A percentile compares a stretch with the other conserved stretches of the same genome.
These are phyloP conservation scores for Teleopsis dalmanni DNA, from an alignment of 1,140 invertebrate genomes.

Conservation along the genomic window DNA sequence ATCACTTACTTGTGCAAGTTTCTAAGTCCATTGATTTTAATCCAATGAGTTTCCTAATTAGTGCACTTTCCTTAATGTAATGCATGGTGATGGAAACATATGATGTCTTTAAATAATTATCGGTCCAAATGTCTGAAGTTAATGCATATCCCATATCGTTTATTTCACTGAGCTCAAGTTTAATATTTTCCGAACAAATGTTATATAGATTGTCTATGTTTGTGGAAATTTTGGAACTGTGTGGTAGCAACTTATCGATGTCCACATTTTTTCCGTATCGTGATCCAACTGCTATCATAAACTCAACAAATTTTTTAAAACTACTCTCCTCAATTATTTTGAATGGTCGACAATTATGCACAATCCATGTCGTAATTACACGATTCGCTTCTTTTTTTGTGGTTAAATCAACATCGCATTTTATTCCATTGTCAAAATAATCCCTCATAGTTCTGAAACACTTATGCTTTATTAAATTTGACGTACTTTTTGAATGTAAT, in stretches of 20 bases:
- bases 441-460: not conserved
- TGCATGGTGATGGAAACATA: too few species aligned
- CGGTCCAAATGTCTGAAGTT: too few species aligned
- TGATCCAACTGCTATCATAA: not conserved
- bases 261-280: not conserved
- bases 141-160: not conserved
- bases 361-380: conserved; percentile 1
- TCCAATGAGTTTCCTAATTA: too few species aligned
- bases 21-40: too few species aligned
- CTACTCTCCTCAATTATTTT: conserved; percentile 1
- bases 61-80: too few species aligned
- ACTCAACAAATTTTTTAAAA: not conserved
- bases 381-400: not conserved
- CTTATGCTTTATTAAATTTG: conserved; percentile 9
- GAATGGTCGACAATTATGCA: conserved; percentile 5
- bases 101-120: too few species aligned
- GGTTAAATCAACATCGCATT: not conserved
- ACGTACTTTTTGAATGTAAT: conserved; percentile 3
- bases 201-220: not conserved
- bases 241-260: not conserved
- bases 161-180: not conserved
- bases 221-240: not conserved
- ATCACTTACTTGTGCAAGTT: too few species aligned
- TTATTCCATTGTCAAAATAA: not conserved
- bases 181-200: not conserved